Conservation (phyloP, 2,113 vertebrate genomes). For the Rhombomys opimus region DNA sequence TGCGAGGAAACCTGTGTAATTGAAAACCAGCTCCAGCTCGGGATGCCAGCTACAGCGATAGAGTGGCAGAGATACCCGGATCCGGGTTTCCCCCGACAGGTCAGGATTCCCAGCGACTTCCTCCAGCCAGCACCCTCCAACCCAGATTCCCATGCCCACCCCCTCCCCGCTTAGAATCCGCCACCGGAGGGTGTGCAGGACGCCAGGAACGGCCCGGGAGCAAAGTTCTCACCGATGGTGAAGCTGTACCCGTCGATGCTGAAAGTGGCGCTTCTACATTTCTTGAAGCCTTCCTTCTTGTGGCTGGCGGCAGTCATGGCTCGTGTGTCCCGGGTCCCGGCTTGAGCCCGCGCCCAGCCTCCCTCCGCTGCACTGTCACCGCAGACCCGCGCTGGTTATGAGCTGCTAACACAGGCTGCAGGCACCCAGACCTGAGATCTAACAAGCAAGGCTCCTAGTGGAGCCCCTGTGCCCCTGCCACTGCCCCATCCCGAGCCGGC, state of each 20-base stretch:
- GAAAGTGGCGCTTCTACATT: conserved; percentile 96
- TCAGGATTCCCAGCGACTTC: neutral
- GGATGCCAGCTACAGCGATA: conserved; percentile 37
- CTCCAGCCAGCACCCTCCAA: neutral
- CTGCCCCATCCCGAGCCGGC: neutral
- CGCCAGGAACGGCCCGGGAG: neutral
- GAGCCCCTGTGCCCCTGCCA: neutral
- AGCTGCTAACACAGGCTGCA: neutral
- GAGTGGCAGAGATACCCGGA: neutral
- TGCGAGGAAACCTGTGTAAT: conserved; percentile 58
- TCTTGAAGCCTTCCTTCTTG: conserved; percentile 95
- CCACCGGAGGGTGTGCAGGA: neutral
- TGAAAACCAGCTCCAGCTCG: neutral
- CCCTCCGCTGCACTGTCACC: neutral
- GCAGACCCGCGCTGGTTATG: neutral
- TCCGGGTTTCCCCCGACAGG: neutral
- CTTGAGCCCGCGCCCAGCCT: neutral
- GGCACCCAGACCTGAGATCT: neutral
- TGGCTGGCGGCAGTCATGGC: conserved; percentile 92
- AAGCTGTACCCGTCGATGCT: conserved; percentile 98
- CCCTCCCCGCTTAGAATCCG: neutral
- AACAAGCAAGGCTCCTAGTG: neutral
- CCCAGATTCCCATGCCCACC: neutral
- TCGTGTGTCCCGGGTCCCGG: conserved; percentile 1
- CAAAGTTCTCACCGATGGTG: conserved; percentile 93